Evolutionary conservation across 2,797 vertebrate genomes (phyloP).

Genomic region (Diplodus sargus): DNA sequence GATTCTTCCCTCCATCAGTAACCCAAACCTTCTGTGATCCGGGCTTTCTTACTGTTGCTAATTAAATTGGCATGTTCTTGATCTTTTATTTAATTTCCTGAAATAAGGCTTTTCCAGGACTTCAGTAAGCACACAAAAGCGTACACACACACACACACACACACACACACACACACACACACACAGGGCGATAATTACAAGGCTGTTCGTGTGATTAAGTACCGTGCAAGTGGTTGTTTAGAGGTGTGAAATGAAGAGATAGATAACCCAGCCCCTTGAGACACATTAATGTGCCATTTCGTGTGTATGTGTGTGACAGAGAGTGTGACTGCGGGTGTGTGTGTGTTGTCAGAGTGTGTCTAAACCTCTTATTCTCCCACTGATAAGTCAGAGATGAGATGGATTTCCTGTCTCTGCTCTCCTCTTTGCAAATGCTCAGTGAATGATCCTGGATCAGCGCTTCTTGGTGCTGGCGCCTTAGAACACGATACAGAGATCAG

Average conservation of each 20-base stretch:
- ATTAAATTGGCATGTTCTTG: conserved; percentile 35
- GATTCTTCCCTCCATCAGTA: background rate
- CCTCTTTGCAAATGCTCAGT: conserved; percentile 27
- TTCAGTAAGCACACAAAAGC: background rate
- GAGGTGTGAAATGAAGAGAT: conserved; percentile 75
- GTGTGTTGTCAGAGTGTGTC: conserved; percentile 40
- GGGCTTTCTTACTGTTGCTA: background rate
- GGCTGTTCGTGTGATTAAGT: conserved; percentile 57
- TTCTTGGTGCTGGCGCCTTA: background rate
- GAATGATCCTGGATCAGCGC: conserved; percentile 40
- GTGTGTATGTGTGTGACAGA: conserved; percentile 10
- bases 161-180: conserved; percentile 20
- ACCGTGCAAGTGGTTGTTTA: conserved; percentile 62
- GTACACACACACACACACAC: conserved; percentile 21
- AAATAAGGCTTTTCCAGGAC: conserved; percentile 33
- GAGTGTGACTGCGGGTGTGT: background rate
- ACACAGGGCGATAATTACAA: conserved; percentile 44
- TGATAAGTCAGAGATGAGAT: conserved; percentile 56
- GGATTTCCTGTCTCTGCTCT: conserved; percentile 31
- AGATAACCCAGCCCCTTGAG: conserved; percentile 50
- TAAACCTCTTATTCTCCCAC: conserved; percentile 43
- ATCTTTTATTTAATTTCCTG: conserved; percentile 39
- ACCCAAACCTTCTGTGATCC: background rate
- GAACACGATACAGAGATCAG: conserved; percentile 16
- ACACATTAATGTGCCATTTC: conserved; percentile 26